Evolutionary conservation across 2,113 vertebrate genomes (phyloP), one percentile per base, ranked within the genome.

Genomic region (Nothoprocta pentlandii): DNA sequence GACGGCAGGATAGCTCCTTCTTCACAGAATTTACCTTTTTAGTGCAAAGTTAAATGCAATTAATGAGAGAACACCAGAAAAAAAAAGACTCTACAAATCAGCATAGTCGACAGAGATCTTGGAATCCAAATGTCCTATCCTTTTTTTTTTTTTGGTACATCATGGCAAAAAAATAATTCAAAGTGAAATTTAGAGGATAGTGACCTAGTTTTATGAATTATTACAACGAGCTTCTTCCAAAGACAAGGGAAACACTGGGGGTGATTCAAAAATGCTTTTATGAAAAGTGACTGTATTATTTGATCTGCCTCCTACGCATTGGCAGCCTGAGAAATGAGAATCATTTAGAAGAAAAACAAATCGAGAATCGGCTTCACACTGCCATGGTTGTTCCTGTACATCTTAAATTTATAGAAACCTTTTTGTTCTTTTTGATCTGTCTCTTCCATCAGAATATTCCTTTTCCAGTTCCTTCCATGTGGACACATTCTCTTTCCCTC

Each of bases 241-340:
- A 70, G 41, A 89, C 19, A 23, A 84, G 28, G 32, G 39, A 74
- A 70, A 70, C 61, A 80, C 46, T 78, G 44, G 25, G 78, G n/a
- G 20, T 41, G 53, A 69, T 89, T 94, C 34, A 67, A 90, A 62
- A 44, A 36, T 23, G 6, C 16, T 75, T 87, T 25, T 87, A 87
- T 96, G 69, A 66, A 89, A 92, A 74, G 62, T 21, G 67, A 3
- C 76, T 94, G 39, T 42, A 56, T 25, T 69, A 44, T 77, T 82
- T 90, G 53, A 88, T 85, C 75, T 88, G 34, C 23, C 41, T 85
- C 19, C 36, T 77, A 61, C 32, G 20, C 7, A 2, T 1, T 94
- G 63, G 12, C 54, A 77, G 28, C 28, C 82, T 92, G 25, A 83
- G 85, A 90, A 93, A 80, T 3, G 1, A 13, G 12, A 70, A 25